Evolutionary conservation across 1,140 invertebrate genomes (phyloP), one percentile per base, ranked within the genome.

Genomic region (Kradibia gibbosae): DNA sequence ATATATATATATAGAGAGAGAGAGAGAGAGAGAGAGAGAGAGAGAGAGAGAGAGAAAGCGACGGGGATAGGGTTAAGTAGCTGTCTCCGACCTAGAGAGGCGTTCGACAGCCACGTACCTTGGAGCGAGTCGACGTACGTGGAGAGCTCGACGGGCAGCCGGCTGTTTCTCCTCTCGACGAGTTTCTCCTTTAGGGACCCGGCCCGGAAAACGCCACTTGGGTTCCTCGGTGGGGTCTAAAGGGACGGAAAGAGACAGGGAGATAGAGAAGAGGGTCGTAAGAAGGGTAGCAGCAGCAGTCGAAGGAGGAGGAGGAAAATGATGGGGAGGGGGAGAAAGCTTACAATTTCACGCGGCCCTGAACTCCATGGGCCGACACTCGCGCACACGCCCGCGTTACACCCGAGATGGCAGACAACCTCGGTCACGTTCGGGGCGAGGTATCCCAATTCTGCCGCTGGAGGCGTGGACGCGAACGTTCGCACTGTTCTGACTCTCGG

Each of bases 21-120:
- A n/a, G n/a, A n/a, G n/a, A n/a, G n/a, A n/a, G n/a, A n/a, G n/a
- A n/a, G n/a, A n/a, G n/a, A n/a, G n/a, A n/a, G 67, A 82, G 73
- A 67, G 67, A 75, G 67, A 75, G 75, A 81, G 77, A 77, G 73
- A 67, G 75, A 67, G 78, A 82, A 82, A 78, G 28, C 73, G 34
- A 20, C 15, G 11, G 55, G 65, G 15, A 36, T 1, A n/a, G 34
- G 13, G 17, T 4, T 11, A 36, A 31, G 31, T n/a, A 11, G 55
- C 55, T n/a, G 2, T 5, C 55, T 5, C n/a, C 55, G 28, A 62
- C 57, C 57, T 62, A 39, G 65, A 39, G 15, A 42, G n/a, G 10
- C 70, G 42, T 15, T 39, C 15, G 25, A 25, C 39, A 13, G 25
- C 28, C 25, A 53, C 55, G 10, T 79, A 80, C 78, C 78, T 80